Base-by-base conservation (phyloP, 2,888 invertebrate species). In the Xylocampa areola region DNA sequence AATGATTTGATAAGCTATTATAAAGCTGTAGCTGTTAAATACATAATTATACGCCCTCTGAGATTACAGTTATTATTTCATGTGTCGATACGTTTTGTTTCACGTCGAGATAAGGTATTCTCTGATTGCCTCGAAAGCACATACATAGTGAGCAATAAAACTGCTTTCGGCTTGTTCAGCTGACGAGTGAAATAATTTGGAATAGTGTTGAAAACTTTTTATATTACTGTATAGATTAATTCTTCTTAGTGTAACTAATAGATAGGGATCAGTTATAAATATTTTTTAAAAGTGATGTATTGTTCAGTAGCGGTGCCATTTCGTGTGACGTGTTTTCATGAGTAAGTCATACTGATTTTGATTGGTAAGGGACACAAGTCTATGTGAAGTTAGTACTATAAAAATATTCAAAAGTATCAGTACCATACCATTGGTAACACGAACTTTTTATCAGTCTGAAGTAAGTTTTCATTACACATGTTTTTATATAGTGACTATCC, bases 231-330 rank as follows among this genome's bases (percentile, higher is more conserved):
- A 82, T 86, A 86, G 78, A 80, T 84, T 83, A 84, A 80, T 82
- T 83, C 81, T 86, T 85, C 77, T 83, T 88, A 87, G 85, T 76
- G 70, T 86, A 80, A 85, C 80, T 84, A 79, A 81, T 88, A 87
- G 85, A 84, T 88, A 87, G 85, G 84, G 73, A 85, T 85, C 86
- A 76, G 84, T 86, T 86, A 80, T 82, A 83, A 82, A 81, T 84
- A 81, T 85, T 82, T 80, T 83, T 84, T 82, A 79, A 79, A 81
- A 76, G 75, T 81, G 80, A 81, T 81, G 76, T 85, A 82, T 82
- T 82, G 81, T 86, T 87, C 87, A 80, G 84, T 87, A 87, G 87
- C 76, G 87, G 89, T 91, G 90, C 91, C 90, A 91, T 92, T 89
- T 82, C 78, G 80, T 82, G 85, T 86, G 81, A 86, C 75, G 82